Percentiles rank a stretch among this genome's conserved stretches.
phyloP scores from a whole-genome alignment of 2,797 vertebrate species.

The Enteromius viviparus region DNA sequence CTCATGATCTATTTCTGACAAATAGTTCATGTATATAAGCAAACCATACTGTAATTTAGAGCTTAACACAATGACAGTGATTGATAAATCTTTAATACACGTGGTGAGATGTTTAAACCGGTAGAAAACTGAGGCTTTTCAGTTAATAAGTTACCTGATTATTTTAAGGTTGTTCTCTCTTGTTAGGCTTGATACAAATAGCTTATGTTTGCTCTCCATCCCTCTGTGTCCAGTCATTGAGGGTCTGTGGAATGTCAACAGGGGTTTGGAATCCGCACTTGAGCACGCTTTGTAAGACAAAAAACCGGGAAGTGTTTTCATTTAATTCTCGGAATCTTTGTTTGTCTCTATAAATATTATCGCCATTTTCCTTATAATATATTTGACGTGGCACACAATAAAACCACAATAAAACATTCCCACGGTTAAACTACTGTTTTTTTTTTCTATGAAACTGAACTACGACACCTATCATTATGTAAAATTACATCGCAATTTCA shows the following conservation, averaged over 20 bases:
- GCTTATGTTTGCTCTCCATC: conserved; percentile 37
- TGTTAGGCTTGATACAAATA: conserved; percentile 13
- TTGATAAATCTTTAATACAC: background rate
- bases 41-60: background rate
- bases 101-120: conserved; percentile 7
- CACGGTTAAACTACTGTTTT: background rate
- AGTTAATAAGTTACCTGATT: conserved; percentile 45
- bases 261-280: conserved; percentile 13
- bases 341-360: background rate
- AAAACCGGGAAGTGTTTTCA: conserved; percentile 28
- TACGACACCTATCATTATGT: background rate
- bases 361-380: background rate
- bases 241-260: conserved; percentile 24
- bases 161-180: conserved; percentile 13
- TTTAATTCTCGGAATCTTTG: background rate
- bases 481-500: background rate
- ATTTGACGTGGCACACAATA: background rate
- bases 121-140: background rate
- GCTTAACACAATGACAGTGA: background rate
- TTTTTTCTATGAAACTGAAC: background rate
- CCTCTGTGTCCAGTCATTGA: background rate
- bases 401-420: background rate
- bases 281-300: background rate
- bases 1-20: background rate
- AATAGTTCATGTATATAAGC: background rate